Evolutionary conservation across 2,797 vertebrate species (phyloP).

Genomic region (Sebastes oblongus): DNA sequence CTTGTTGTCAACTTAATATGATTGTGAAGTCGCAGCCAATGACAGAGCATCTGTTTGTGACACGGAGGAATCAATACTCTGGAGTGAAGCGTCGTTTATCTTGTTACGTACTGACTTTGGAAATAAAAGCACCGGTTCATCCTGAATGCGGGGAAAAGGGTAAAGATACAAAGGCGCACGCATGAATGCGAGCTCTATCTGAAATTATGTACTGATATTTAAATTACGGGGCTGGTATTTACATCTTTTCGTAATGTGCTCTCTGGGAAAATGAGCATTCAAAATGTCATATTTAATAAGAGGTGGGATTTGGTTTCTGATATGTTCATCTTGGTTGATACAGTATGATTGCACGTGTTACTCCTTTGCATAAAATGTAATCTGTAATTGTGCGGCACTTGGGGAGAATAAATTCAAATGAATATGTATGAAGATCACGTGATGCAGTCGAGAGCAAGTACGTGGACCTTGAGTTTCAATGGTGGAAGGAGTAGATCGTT

Average conservation of each 20-base stretch:
- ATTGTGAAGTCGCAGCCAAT: slow-evolving; percentile 62
- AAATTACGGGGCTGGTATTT: not conserved
- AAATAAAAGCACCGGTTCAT: slow-evolving; percentile 45
- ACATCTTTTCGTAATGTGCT: not conserved
- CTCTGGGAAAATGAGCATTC: not conserved
- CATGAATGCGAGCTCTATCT: not conserved
- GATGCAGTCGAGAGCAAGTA: not conserved
- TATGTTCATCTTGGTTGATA: not conserved
- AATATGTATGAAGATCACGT: not conserved
- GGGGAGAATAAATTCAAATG: too few relatives aligned
- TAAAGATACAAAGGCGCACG: slow-evolving; percentile 1
- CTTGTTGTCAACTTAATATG: slow-evolving; percentile 68
- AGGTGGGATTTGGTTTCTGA: not conserved
- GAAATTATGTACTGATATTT: not conserved
- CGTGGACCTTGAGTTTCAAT: not conserved
- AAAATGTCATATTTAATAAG: not conserved
- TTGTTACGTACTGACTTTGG: slow-evolving; percentile 56
- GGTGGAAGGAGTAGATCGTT: not conserved
- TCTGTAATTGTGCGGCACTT: not conserved
- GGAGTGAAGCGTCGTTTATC: slow-evolving; percentile 57
- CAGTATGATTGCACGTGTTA: not conserved
- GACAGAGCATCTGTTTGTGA: slow-evolving; percentile 70
- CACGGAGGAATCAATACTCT: slow-evolving; percentile 61
- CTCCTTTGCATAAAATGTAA: not conserved
- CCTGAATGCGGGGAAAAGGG: slow-evolving; percentile 25